These are phyloP conservation scores for Sinocyclocheilus rhinocerous DNA, from an alignment of 2,113 vertebrate species.

Conservation along the genomic window DNA sequence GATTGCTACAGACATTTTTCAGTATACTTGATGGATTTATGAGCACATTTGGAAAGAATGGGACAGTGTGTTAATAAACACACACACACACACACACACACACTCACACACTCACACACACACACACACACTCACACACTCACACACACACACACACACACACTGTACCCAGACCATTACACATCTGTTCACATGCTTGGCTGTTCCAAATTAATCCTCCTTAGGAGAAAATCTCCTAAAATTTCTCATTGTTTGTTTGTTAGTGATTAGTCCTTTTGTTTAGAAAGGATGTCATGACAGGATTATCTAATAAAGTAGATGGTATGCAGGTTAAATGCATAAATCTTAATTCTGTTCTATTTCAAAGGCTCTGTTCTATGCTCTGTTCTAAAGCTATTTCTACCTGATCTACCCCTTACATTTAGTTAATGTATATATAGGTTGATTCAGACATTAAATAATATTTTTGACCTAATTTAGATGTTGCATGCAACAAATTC, in stretches of 20 bases:
- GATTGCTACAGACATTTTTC: not conserved
- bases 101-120: too few species aligned
- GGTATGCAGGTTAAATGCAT: not conserved
- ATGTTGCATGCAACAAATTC: not conserved
- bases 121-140: too few species aligned
- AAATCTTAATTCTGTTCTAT: not conserved
- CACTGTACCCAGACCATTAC: not conserved
- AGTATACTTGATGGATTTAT: not conserved
- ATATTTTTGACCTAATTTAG: not conserved
- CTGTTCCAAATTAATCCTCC: conserved; percentile 15
- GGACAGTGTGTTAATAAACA: not conserved
- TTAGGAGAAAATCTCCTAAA: not conserved
- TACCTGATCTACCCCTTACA: not conserved
- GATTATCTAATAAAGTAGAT: not conserved
- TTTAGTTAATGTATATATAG: too few species aligned
- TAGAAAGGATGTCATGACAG: not conserved
- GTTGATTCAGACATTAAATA: too few species aligned
- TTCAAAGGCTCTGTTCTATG: not conserved
- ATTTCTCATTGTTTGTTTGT: not conserved
- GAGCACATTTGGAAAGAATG: not conserved
- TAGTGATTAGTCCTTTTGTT: not conserved
- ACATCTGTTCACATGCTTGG: conserved; percentile 27
- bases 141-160: too few species aligned
- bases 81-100: not conserved
- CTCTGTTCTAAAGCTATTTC: too few species aligned